Evolutionary conservation across 2,113 vertebrate species (phyloP).

Genomic region (Scophthalmus maximus): DNA sequence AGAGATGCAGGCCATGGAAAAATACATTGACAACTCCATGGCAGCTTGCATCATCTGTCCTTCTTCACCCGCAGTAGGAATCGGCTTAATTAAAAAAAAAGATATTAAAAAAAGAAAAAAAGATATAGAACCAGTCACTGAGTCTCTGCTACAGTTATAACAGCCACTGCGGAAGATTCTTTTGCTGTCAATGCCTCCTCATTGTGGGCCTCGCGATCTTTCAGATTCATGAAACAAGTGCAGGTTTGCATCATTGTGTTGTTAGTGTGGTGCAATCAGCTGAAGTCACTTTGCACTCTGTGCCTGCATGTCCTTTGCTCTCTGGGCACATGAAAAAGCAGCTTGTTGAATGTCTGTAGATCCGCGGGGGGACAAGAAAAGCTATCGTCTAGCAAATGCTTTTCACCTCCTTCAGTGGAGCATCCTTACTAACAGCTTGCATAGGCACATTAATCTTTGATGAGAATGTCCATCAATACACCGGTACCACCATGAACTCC

Average conservation of each 20-base stretch:
- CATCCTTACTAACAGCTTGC: slow-evolving; percentile 21
- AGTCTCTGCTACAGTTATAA: slow-evolving; percentile 11
- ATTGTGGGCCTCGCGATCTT: slow-evolving; percentile 31
- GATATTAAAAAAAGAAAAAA: too few relatives aligned
- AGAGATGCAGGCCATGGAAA: not conserved
- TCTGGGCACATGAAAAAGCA: not conserved
- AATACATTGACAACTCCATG: not conserved
- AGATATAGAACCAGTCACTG: slow-evolving; percentile 24
- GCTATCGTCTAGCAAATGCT: slow-evolving; percentile 12
- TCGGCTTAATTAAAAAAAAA: too few relatives aligned
- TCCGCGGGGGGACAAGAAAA: slow-evolving; percentile 6
- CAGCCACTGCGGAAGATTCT: slow-evolving; percentile 13
- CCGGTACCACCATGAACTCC: not conserved
- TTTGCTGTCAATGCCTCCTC: slow-evolving; percentile 43
- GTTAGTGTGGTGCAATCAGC: slow-evolving; percentile 24
- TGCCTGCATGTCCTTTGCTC: not conserved
- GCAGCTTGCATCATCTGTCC: not conserved
- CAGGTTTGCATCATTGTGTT: not conserved
- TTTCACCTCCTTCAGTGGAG: slow-evolving; percentile 38
- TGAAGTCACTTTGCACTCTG: slow-evolving; percentile 9
- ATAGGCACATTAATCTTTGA: slow-evolving; percentile 61
- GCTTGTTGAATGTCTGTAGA: not conserved
- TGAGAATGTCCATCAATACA: slow-evolving; percentile 43
- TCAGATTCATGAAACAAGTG: slow-evolving; percentile 30
- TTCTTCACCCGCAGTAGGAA: not conserved